These are phyloP conservation scores for Caerostris darwini DNA, from an alignment of 1,140 invertebrate genomes.

Conservation along the genomic window DNA sequence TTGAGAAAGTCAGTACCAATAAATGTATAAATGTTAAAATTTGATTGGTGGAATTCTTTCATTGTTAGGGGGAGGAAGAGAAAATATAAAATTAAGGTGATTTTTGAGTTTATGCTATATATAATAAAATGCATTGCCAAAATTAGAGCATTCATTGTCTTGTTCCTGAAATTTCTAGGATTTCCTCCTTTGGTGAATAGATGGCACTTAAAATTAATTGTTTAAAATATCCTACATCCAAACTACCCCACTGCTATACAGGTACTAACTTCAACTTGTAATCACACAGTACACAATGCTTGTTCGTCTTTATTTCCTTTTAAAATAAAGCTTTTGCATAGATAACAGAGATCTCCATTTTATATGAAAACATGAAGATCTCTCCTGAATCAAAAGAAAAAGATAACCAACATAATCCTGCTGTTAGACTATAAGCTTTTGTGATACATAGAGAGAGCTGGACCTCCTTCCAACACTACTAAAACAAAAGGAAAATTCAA, in stretches of 20 bases:
- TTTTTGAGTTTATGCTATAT: not conserved
- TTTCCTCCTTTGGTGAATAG: conserved; percentile 48
- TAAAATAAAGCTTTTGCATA: conserved; percentile 59
- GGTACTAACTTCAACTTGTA: not conserved
- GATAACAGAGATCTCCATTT: conserved; percentile 9
- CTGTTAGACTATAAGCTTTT: conserved; percentile 34
- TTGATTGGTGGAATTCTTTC: not conserved
- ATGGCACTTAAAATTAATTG: conserved; percentile 54
- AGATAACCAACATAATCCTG: not conserved
- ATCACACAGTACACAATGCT: not conserved
- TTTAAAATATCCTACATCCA: conserved; percentile 34
- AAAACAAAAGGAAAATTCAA: not conserved
- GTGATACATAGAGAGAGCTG: conserved; percentile 24
- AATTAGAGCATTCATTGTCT: not conserved
- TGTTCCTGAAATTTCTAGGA: conserved; percentile 13
- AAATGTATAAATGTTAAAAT: not conserved
- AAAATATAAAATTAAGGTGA: not conserved
- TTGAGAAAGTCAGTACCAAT: not conserved
- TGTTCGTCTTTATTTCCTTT: not conserved
- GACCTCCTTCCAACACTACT: conserved; percentile 37
- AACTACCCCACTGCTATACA: not conserved
- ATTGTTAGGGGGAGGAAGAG: not conserved
- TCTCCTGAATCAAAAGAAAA: conserved; percentile 47
- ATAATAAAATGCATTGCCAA: not conserved
- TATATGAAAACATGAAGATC: conserved; percentile 19